Evolutionary conservation across 2,888 invertebrate genomes (phyloP).

Genomic region (Erebia epiphron): DNA sequence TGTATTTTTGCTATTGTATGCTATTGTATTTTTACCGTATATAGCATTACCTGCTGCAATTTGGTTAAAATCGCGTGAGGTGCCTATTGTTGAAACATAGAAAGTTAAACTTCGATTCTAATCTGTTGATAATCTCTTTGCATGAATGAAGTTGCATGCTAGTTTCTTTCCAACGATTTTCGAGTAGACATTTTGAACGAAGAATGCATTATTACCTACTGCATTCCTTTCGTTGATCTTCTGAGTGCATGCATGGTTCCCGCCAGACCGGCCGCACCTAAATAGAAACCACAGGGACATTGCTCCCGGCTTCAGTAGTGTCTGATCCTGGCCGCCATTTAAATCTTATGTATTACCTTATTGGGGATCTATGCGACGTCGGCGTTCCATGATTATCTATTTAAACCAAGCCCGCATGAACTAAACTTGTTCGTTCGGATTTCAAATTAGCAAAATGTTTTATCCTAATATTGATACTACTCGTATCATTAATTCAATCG

Average conservation of each 20-base stretch:
- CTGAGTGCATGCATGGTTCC: conserved; percentile 73
- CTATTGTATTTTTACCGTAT: too few relatives aligned
- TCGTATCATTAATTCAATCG: neutral
- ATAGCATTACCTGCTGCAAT: neutral
- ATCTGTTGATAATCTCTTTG: conserved; percentile 26
- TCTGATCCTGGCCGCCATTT: conserved; percentile 68
- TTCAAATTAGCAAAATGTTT: neutral
- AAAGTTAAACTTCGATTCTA: conserved; percentile 30
- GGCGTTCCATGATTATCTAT: conserved; percentile 38
- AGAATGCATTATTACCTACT: conserved; percentile 54
- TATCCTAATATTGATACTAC: neutral
- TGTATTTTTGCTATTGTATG: too few relatives aligned
- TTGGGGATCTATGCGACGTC: conserved; percentile 59
- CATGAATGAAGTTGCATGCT: conserved; percentile 35
- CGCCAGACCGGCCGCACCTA: conserved; percentile 78
- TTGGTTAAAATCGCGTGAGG: conserved; percentile 29
- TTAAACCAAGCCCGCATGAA: conserved; percentile 26
- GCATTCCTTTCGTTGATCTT: conserved; percentile 70
- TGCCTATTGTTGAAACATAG: conserved; percentile 21
- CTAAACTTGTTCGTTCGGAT: neutral
- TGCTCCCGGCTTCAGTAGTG: conserved; percentile 66
- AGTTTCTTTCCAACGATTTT: conserved; percentile 20
- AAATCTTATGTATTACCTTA: conserved; percentile 65
- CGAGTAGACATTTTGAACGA: conserved; percentile 24
- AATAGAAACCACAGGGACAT: conserved; percentile 82